phyloP scores from a whole-genome alignment of 2,797 vertebrate genomes.

The Parambassis ranga region DNA sequence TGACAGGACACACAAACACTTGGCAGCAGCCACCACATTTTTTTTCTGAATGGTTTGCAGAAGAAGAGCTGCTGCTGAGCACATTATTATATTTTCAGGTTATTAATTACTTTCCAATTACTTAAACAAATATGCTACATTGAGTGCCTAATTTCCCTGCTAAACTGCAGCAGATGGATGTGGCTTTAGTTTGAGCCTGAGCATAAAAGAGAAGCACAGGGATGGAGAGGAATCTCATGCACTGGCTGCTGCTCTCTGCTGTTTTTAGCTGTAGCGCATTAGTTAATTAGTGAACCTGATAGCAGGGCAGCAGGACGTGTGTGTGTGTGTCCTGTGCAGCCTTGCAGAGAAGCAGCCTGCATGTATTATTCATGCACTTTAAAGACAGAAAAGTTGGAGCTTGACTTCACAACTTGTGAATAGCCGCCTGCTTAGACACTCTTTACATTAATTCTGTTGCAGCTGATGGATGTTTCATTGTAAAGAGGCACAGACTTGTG shows the following conservation, averaged over 20 bases:
- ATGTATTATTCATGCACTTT: constrained; percentile 41
- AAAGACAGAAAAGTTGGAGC: constrained; percentile 13
- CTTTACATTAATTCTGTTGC: neutral
- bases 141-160: constrained; percentile 81
- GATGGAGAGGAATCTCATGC: constrained; percentile 35
- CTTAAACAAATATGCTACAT: constrained; percentile 83
- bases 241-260: constrained; percentile 28
- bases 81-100: constrained; percentile 71
- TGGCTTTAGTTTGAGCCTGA: constrained; percentile 32
- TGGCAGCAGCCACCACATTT: constrained; percentile 27
- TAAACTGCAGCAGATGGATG: constrained; percentile 80
- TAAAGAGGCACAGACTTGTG: neutral
- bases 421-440: neutral
- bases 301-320: constrained; percentile 31
- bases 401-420: no score
- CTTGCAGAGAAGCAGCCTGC: constrained; percentile 44
- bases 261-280: constrained; percentile 63
- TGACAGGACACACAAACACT: constrained; percentile 44
- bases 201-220: constrained; percentile 25
- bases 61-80: constrained; percentile 53
- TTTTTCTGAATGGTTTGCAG: constrained; percentile 37
- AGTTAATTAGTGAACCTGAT: constrained; percentile 61
- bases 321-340: constrained; percentile 30
- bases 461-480: neutral
- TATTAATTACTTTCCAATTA: constrained; percentile 85